Conservation (phyloP, 2,797 vertebrate genomes). For the Sebastolobus altivelis region DNA sequence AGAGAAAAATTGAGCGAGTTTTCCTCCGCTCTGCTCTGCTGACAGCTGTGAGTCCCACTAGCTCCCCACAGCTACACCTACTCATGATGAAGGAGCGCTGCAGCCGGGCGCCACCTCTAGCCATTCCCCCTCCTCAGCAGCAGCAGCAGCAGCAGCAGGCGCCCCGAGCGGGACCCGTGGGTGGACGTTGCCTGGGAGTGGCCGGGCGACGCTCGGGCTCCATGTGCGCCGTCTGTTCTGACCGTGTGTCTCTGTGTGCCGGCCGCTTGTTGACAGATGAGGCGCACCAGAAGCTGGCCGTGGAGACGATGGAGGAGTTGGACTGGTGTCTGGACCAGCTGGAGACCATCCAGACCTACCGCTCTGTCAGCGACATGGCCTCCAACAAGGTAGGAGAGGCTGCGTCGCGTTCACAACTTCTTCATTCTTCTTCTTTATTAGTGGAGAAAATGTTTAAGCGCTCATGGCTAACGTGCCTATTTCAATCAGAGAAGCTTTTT, state of each 20-base stretch:
- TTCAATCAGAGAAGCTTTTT: neutral
- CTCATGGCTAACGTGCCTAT: neutral
- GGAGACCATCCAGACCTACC: conserved; percentile 98
- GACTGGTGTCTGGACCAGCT: conserved; percentile 99
- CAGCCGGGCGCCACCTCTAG: conserved; percentile 43
- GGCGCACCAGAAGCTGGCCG: conserved; percentile 97
- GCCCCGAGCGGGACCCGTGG: conserved; percentile 14
- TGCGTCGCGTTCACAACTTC: neutral
- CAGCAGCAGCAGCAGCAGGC: conserved; percentile 54
- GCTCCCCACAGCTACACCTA: conserved; percentile 49
- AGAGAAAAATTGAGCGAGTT: conserved; percentile 24
- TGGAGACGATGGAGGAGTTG: conserved; percentile 97
- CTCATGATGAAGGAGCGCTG: conserved; percentile 90
- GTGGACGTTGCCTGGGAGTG: conserved; percentile 47
- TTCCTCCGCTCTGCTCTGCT: neutral
- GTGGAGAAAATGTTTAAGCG: neutral
- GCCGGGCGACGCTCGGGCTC: conserved; percentile 37
- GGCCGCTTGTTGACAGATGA: conserved; percentile 93
- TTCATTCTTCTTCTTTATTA: neutral
- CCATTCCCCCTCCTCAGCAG: conserved; percentile 72
- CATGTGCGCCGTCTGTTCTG: conserved; percentile 60
- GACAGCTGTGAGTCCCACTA: conserved; percentile 49
- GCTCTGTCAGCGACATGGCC: conserved; percentile 98
- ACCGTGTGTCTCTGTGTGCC: conserved; percentile 87
- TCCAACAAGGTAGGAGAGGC: conserved; percentile 93